phyloP scores from a whole-genome alignment of 2,797 vertebrate genomes.

The Macroramphosus scolopax region DNA sequence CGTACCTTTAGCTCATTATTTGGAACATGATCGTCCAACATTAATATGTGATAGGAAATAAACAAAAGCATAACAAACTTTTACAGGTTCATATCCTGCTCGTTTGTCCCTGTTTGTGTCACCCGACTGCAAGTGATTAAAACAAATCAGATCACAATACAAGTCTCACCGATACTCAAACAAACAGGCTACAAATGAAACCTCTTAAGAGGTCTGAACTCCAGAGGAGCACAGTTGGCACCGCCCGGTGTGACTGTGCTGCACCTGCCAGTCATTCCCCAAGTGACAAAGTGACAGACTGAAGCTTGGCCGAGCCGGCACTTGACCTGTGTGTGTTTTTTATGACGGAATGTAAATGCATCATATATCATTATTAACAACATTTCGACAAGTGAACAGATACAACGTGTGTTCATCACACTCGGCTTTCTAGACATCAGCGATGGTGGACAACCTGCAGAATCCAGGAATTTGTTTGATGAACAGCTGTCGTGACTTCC shows the following conservation, averaged over 20 bases:
- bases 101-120: too few species aligned
- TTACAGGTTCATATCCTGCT: too few species aligned
- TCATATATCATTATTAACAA: conserved; percentile 10
- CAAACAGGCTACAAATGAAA: conserved; percentile 16
- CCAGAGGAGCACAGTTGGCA: conserved; percentile 19
- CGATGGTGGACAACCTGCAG: not conserved
- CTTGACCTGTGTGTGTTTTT: conserved; percentile 23
- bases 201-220: not conserved
- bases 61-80: too few species aligned
- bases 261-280: conserved; percentile 40
- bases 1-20: too few species aligned
- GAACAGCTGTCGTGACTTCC: conserved; percentile 7
- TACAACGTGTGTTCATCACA: too few species aligned
- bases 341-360: conserved; percentile 10
- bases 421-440: too few species aligned
- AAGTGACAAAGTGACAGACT: conserved; percentile 39
- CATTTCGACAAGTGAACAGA: conserved; percentile 2
- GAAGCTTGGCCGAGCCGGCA: conserved; percentile 5
- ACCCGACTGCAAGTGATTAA: too few species aligned
- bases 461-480: not conserved
- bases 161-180: conserved; percentile 10
- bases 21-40: too few species aligned
- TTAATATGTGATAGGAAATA: too few species aligned
- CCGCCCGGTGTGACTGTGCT: conserved; percentile 8
- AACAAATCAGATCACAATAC: not conserved